phyloP scores from a whole-genome alignment of 64 coral and sea anemone genomes.

The Platygyra sinensis region DNA sequence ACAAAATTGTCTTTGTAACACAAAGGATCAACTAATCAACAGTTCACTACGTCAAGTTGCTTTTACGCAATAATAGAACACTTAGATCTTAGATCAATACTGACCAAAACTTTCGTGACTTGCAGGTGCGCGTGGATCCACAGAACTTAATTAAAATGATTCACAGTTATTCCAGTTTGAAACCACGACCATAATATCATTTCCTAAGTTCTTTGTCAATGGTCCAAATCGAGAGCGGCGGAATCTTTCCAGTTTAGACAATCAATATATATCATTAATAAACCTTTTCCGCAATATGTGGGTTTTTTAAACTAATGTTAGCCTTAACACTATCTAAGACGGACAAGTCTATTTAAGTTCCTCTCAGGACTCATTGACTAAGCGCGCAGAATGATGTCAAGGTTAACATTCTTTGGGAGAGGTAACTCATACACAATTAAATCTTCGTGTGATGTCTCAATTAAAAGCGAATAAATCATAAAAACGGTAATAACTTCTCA shows the following conservation, averaged over 20 bases:
- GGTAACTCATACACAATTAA: background rate
- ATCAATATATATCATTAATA: constrained; percentile 17
- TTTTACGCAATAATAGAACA: constrained; percentile 22
- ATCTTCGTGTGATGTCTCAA: background rate
- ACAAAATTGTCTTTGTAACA: background rate
- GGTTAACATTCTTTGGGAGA: background rate
- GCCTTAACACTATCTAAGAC: too few species aligned
- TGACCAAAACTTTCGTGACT: constrained; percentile 21
- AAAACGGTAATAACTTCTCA: too few species aligned
- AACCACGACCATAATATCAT: background rate
- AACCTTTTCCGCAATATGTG: constrained; percentile 14
- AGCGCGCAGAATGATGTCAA: background rate
- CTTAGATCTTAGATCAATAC: constrained; percentile 2
- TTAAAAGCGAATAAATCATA: too few species aligned
- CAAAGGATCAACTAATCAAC: background rate
- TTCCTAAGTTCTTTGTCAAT: too few species aligned
- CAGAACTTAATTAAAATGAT: constrained; percentile 14
- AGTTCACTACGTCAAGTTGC: background rate
- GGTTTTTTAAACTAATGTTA: background rate
- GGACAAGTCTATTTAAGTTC: too few species aligned
- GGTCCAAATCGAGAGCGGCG: background rate
- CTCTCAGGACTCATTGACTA: too few species aligned
- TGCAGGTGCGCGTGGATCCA: background rate
- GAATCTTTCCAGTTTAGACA: background rate
- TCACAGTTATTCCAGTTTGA: background rate